These are phyloP conservation scores for Acheta domesticus DNA, from an alignment of 2,888 invertebrate species.

Conservation along the genomic window DNA sequence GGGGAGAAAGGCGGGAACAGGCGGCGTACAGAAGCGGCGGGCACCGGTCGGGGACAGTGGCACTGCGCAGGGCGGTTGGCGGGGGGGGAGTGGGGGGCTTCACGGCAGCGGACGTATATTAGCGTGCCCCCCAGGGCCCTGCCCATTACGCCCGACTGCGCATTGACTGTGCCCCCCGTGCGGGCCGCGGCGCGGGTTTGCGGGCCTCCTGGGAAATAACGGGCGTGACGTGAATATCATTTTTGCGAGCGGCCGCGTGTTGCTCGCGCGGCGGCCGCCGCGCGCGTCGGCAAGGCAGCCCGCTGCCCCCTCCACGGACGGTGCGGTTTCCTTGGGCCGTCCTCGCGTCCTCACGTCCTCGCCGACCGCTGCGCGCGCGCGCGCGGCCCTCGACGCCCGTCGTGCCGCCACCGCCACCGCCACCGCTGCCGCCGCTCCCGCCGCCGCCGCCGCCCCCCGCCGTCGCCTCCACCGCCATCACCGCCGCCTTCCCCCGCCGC, in stretches of 20 bases:
- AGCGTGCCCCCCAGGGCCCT: not conserved
- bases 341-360: too few species aligned
- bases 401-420: too few species aligned
- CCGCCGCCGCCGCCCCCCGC: too few species aligned
- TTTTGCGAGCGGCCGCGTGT: not conserved
- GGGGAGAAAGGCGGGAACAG: not conserved
- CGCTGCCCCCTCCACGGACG: not conserved
- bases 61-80: not conserved
- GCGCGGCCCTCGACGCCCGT: too few species aligned
- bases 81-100: too few species aligned
- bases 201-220: conserved; percentile 9
- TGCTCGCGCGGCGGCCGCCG: not conserved
- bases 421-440: too few species aligned
- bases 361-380: too few species aligned
- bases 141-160: conserved; percentile 1
- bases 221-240: not conserved
- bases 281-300: not conserved
- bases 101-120: not conserved
- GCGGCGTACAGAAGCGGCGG: not conserved
- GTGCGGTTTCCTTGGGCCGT: too few species aligned
- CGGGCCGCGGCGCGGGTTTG: not conserved
- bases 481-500: too few species aligned
- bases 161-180: not conserved
- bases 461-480: too few species aligned
- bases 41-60: not conserved